Evolutionary conservation across 2,113 vertebrate genomes (phyloP), one percentile per base, ranked within the genome.

Genomic region (Chitala chitala): DNA sequence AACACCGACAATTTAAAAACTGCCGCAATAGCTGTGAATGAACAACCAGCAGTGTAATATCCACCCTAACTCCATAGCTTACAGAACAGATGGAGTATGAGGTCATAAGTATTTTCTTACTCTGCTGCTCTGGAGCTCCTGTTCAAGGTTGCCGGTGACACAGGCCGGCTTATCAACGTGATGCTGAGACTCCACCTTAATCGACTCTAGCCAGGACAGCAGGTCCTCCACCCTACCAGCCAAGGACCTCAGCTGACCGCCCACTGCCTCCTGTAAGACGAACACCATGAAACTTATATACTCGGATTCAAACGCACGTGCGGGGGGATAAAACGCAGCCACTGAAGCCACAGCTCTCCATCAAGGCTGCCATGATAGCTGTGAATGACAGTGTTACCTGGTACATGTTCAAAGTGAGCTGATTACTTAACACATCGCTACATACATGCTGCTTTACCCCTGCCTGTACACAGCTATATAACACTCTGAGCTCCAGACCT

Each of bases 161-260:
- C 56, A 13, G 0, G 69, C 1, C 61, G 81, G 74, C 69, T 75
- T 5, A 72, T 80, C 69, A 78, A n/a, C 75, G 79, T 79, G 76
- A 2, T 46, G 75, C 6, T 68, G 81, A 69, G 81, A 82, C 55
- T 69, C 73, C 51, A 72, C 73, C 73, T 89, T 88, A 0, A 78
- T 87, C 66, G 87, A 78, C 3, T 13, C 87, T 72, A 95, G 75
- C 93, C 94, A 94, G 48, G 79, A 55, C 64, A 90, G 88, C 75
- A 96, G 86, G 71, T 82, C 77, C 71, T 94, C 87, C 6, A 95
- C 89, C 61, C 44, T 84, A 12, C 46, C 79, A 26, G 79, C 80
- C 54, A 92, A 80, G 17, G 83, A 75, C 79, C 90, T 86, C 10
- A 94, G 90, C 54, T 87, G 63, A 26, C 83, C 54, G 0, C 85